A percentile compares a stretch with the other conserved stretches of the same genome.
Conservation (phyloP, 2,888 invertebrate genomes). For the Drosophila picticornis region DNA sequence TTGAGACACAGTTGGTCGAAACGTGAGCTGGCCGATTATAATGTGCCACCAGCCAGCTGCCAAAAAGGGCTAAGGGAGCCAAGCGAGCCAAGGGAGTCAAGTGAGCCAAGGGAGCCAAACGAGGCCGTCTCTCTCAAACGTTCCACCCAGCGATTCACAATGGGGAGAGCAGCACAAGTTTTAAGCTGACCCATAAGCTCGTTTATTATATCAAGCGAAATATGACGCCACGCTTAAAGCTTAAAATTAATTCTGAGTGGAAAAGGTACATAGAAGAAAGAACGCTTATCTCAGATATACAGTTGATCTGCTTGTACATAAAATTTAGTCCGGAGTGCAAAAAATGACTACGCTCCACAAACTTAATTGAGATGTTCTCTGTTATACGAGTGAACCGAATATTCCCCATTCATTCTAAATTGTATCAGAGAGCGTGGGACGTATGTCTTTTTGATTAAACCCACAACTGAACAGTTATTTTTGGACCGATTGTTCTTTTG, state of each 20-base stretch:
- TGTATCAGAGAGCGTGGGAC: too few relatives aligned
- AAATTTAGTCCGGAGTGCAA: background rate
- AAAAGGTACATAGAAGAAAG: background rate
- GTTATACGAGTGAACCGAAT: background rate
- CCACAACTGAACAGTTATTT: too few relatives aligned
- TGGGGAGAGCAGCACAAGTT: constrained; percentile 44
- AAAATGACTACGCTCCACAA: background rate
- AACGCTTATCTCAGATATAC: background rate
- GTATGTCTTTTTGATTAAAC: too few relatives aligned
- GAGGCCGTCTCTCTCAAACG: constrained; percentile 34
- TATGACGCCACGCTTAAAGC: background rate
- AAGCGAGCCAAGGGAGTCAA: background rate
- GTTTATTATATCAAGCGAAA: constrained; percentile 22
- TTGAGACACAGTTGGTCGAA: constrained; percentile 44
- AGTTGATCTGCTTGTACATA: background rate
- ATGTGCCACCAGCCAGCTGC: constrained; percentile 11
- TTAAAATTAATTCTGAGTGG: background rate
- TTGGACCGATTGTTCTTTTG: too few relatives aligned
- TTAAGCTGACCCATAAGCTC: constrained; percentile 42
- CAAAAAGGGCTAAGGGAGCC: background rate
- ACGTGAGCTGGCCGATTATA: constrained; percentile 15
- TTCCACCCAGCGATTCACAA: constrained; percentile 44
- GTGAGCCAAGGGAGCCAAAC: background rate
- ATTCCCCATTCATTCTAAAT: too few relatives aligned
- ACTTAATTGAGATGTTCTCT: background rate